Evolutionary conservation across 2,888 invertebrate species (phyloP).

Genomic region (Resseliella maxima): DNA sequence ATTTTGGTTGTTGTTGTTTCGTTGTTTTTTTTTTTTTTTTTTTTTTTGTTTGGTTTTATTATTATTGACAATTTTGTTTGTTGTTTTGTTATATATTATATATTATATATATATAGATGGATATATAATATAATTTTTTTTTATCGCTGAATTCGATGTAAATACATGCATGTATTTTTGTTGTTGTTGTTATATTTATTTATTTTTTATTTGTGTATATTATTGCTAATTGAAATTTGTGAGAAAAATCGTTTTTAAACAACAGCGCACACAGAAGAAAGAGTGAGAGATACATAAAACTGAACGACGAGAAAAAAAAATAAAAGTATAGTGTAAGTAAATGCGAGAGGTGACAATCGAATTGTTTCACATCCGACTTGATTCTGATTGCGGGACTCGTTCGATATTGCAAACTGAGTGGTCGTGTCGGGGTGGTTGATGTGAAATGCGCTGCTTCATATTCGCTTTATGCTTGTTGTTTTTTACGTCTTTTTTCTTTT

Average conservation of each 20-base stretch:
- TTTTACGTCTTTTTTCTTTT: neutral
- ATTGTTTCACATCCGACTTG: slow-evolving; percentile 55
- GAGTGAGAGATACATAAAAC: slow-evolving; percentile 55
- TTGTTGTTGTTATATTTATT: neutral
- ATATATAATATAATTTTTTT: neutral
- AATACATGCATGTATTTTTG: slow-evolving; percentile 12
- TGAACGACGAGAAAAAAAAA: slow-evolving; percentile 55
- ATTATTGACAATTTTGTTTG: slow-evolving; percentile 2
- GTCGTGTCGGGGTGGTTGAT: slow-evolving; percentile 49
- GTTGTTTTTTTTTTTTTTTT: neutral
- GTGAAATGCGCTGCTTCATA: slow-evolving; percentile 54
- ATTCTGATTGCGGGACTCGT: slow-evolving; percentile 55
- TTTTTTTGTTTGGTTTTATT: neutral
- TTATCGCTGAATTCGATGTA: slow-evolving; percentile 11
- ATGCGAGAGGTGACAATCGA: slow-evolving; percentile 55
- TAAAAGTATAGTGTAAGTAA: slow-evolving; percentile 55
- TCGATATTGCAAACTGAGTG: slow-evolving; percentile 55
- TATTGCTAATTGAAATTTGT: slow-evolving; percentile 55
- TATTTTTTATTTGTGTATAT: neutral
- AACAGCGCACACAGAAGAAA: slow-evolving; percentile 55
- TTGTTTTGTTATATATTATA: neutral
- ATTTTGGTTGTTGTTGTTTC: neutral
- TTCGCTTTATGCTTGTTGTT: neutral
- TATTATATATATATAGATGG: neutral
- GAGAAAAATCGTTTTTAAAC: slow-evolving; percentile 55